A percentile compares a stretch with the other conserved stretches of the same genome.
Evolutionary conservation across 1,140 invertebrate species (phyloP).

Genomic region (Agrypnia vestita): DNA sequence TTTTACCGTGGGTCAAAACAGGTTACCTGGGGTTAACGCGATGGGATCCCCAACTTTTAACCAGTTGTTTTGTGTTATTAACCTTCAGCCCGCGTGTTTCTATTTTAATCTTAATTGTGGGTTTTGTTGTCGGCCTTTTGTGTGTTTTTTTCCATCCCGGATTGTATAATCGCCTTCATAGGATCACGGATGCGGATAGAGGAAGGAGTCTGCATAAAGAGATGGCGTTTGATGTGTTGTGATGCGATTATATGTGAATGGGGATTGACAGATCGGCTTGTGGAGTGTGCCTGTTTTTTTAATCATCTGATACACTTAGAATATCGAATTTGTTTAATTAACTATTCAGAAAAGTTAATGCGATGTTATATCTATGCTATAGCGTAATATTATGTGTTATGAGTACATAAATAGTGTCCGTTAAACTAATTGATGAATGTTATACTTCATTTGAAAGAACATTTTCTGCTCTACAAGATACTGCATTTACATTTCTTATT

Average conservation of each 20-base stretch:
- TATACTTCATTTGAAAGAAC: too few relatives aligned
- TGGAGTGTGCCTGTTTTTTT: conserved; percentile 21
- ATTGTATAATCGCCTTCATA: conserved; percentile 10
- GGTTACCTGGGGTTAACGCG: conserved; percentile 12
- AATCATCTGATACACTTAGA: too few relatives aligned
- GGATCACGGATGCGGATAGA: conserved; percentile 35
- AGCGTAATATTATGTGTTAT: too few relatives aligned
- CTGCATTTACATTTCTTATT: too few relatives aligned
- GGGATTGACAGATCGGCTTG: conserved; percentile 16
- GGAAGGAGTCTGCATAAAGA: conserved; percentile 13
- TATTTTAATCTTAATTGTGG: conserved; percentile 46
- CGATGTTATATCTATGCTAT: too few relatives aligned
- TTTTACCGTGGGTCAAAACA: conserved; percentile 37
- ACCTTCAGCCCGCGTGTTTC: conserved; percentile 38
- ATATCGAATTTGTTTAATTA: too few relatives aligned
- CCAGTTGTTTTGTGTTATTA: conserved; percentile 42
- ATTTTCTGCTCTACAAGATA: too few relatives aligned
- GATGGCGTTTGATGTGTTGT: conserved; percentile 30
- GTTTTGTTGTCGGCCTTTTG: conserved; percentile 37
- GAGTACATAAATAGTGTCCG: too few relatives aligned
- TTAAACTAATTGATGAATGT: too few relatives aligned
- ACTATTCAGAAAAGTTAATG: too few relatives aligned
- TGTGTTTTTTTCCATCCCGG: conserved; percentile 3
- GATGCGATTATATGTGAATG: conserved; percentile 34
- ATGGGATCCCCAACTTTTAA: conserved; percentile 1